Conservation (phyloP, 2,888 invertebrate species). For the Craniophora ligustri region DNA sequence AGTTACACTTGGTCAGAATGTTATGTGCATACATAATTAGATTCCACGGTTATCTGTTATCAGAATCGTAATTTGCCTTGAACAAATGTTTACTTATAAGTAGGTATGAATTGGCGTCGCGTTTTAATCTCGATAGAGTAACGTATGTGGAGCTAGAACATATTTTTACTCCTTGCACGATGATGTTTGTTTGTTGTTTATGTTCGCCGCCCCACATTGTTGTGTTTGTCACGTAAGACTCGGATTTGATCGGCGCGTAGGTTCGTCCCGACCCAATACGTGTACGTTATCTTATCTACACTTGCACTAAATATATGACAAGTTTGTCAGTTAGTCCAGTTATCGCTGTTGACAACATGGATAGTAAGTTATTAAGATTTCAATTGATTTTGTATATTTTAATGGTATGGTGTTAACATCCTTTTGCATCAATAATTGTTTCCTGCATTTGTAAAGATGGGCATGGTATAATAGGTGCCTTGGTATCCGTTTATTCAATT, state of each 20-base stretch:
- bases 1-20: constrained; percentile 28
- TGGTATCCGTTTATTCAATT: constrained; percentile 24
- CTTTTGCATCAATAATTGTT: constrained; percentile 52
- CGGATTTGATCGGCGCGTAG: constrained; percentile 51
- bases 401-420: constrained; percentile 33
- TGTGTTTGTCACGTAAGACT: constrained; percentile 50
- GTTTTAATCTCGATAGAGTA: constrained; percentile 46
- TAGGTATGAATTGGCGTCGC: constrained; percentile 39
- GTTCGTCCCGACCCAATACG: constrained; percentile 59
- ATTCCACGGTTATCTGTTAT: constrained; percentile 57
- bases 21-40: constrained; percentile 54
- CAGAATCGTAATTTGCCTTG: constrained; percentile 62
- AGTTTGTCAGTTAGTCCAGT: constrained; percentile 64
- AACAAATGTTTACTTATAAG: constrained; percentile 60
- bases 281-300: constrained; percentile 73
- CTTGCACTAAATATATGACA: constrained; percentile 62
- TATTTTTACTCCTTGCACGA: constrained; percentile 39
- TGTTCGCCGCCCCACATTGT: constrained; percentile 40
- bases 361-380: constrained; percentile 67
- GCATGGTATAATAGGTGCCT: constrained; percentile 12
- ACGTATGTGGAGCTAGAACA: constrained; percentile 38
- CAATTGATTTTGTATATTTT: constrained; percentile 43
- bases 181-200: constrained; percentile 46
- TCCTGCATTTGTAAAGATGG: constrained; percentile 42
- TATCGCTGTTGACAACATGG: constrained; percentile 68